phyloP scores from a whole-genome alignment of 64 coral and sea anemone species.

The Cladopsammia gracilis region DNA sequence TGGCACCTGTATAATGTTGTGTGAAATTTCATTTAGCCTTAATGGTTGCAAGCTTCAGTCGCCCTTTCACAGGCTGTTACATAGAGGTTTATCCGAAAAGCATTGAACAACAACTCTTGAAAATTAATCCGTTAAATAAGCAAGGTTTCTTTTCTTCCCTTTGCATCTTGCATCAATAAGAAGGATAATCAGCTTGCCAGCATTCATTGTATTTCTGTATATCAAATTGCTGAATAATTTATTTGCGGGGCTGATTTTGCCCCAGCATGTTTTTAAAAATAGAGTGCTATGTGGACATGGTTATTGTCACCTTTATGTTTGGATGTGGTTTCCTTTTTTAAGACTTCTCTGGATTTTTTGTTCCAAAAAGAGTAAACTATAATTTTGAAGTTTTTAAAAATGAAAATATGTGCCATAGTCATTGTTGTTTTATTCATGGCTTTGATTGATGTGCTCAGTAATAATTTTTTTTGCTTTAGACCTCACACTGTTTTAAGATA shows the following conservation, averaged over 20 bases:
- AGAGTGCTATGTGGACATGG: background rate
- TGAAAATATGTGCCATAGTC: background rate
- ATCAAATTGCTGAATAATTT: conserved; percentile 46
- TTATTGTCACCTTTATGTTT: conserved; percentile 5
- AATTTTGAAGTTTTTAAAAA: background rate
- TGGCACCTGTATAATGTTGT: background rate
- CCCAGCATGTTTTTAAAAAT: background rate
- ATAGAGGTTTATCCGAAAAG: background rate
- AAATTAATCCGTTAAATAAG: background rate
- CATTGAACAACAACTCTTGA: background rate
- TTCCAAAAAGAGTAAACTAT: background rate
- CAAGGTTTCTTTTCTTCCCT: background rate
- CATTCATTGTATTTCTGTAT: background rate
- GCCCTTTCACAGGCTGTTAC: background rate
- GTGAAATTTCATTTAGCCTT: conserved; percentile 7
- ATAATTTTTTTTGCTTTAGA: background rate
- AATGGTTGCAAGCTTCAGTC: background rate
- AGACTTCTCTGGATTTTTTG: background rate
- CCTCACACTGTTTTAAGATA: conserved; percentile 16
- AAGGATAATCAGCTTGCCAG: background rate
- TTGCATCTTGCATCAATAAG: background rate
- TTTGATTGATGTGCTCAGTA: conserved; percentile 1
- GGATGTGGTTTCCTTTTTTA: background rate
- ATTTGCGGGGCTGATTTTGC: background rate
- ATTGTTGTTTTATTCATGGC: conserved; percentile 1